Base-by-base conservation (phyloP, 2,113 vertebrate species). In the Perca flavescens region DNA sequence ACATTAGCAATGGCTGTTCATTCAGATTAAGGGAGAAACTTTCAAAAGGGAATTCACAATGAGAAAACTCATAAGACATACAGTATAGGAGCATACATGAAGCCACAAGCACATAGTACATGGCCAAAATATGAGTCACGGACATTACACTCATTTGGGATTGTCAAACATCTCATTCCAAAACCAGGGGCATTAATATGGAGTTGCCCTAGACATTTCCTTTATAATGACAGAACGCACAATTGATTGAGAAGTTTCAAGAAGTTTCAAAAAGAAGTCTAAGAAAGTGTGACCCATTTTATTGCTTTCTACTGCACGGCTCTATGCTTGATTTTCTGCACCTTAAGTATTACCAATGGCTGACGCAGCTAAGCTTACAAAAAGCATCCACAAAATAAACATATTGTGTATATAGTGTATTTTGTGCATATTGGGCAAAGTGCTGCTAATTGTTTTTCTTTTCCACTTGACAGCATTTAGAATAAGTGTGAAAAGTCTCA, bases 21-120 rank as follows among this genome's bases (percentile, higher is more conserved):
- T 61, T 66, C 79, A 78, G 54, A 43, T 57, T 73, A 47, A 78
- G 43, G 21, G 15, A 43, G 28, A 60, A 40, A 67, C 6, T 78
- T 21, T 25, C 21, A 40, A 49, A 22, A 28, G 19, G 21, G 46
- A 31, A 71, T 5, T 4, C 10, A 28, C 13, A 67, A 43, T 17
- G n/a, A 21, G 4, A 40, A 79, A 56, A 67, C 54, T 22, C 47
- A 43, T 11, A 2, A 57, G 31, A 62, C 15, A 61, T 22, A 22
- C 15, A 19, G 3, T 22, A 22, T 21, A 19, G 3, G 13, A 52
- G 3, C 50, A 56, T 14, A 17, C 53, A 62, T 22, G 14, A 53
- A 46, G 57, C 21, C 14, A 28, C 31, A 63, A 53, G 15, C 13
- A 58, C 47, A 52, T 19, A 49, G n/a, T 40, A 54, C 1, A 47